Evolutionary conservation across 2,113 vertebrate species (phyloP).

Genomic region (Dissostichus mawsoni): DNA sequence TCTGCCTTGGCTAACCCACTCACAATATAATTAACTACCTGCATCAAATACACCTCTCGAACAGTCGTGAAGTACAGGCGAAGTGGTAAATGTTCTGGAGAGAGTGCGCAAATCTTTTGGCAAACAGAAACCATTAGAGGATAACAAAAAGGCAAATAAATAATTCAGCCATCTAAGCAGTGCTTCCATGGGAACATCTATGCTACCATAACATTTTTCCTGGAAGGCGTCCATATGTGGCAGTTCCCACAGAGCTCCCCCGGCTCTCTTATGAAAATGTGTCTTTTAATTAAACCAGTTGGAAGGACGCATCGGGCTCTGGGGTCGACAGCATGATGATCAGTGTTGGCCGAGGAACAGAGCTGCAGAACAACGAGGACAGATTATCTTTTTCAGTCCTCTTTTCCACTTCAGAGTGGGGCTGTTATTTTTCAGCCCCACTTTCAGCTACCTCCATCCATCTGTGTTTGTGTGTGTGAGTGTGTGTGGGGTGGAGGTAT

Average conservation of each 20-base stretch:
- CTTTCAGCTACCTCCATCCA: conserved; percentile 38
- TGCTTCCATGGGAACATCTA: conserved; percentile 7
- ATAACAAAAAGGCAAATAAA: conserved; percentile 30
- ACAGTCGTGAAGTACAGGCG: background rate
- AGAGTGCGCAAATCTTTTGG: conserved; percentile 28
- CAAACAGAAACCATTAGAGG: conserved; percentile 24
- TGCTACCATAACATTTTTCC: conserved; percentile 7
- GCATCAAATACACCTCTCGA: conserved; percentile 11
- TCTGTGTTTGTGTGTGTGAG: conserved; percentile 10
- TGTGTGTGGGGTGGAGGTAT: background rate
- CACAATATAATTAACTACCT: conserved; percentile 43
- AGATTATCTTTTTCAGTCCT: conserved; percentile 6
- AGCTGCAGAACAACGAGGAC: conserved; percentile 1
- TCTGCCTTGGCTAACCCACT: conserved; percentile 34
- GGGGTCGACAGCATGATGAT: background rate
- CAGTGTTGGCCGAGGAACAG: conserved; percentile 13
- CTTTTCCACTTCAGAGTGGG: conserved; percentile 11
- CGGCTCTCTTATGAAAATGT: conserved; percentile 34
- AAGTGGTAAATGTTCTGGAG: conserved; percentile 20
- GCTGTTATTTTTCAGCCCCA: conserved; percentile 32
- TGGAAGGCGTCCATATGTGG: conserved; percentile 29
- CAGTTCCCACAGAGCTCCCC: background rate
- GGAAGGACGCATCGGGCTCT: conserved; percentile 18
- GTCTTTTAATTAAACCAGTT: conserved; percentile 50
- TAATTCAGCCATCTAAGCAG: conserved; percentile 20